Evolutionary conservation across 2,113 vertebrate species (phyloP).

Genomic region (Erythrolamprus reginae): DNA sequence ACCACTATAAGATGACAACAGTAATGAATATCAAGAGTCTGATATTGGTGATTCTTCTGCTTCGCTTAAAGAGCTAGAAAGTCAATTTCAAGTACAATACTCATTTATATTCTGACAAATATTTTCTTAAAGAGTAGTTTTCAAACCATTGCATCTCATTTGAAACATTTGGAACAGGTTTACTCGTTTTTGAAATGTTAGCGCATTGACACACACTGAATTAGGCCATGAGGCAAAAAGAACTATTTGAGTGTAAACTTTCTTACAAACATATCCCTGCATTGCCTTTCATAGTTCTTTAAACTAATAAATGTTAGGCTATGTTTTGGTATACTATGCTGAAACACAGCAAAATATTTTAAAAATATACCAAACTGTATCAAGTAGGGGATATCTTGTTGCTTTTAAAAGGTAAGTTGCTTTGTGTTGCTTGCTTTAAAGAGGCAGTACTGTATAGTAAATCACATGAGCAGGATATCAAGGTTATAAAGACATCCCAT

Average conservation of each 20-base stretch:
- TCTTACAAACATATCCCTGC: not conserved
- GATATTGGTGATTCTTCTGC: not conserved
- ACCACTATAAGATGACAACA: not conserved
- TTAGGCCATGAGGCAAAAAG: not conserved
- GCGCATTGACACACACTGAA: not conserved
- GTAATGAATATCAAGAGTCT: not conserved
- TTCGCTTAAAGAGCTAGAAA: not conserved
- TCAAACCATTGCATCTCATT: not conserved
- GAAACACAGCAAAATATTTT: not conserved
- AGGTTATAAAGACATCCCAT: not conserved
- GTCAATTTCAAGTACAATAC: not conserved
- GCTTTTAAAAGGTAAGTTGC: not conserved
- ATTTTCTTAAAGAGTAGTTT: not conserved
- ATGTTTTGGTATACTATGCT: not conserved
- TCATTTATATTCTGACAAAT: not conserved
- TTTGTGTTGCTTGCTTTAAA: not conserved
- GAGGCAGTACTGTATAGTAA: not conserved
- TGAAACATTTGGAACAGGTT: not conserved
- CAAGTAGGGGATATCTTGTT: not conserved
- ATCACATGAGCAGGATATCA: constrained; percentile 13
- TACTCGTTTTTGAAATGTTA: not conserved
- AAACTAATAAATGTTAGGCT: constrained; percentile 6
- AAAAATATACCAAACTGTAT: not conserved
- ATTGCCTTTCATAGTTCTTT: not conserved
- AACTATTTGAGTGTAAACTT: not conserved